Evolutionary conservation across 2,888 invertebrate species (phyloP).

Genomic region (Limnephilus auricula): DNA sequence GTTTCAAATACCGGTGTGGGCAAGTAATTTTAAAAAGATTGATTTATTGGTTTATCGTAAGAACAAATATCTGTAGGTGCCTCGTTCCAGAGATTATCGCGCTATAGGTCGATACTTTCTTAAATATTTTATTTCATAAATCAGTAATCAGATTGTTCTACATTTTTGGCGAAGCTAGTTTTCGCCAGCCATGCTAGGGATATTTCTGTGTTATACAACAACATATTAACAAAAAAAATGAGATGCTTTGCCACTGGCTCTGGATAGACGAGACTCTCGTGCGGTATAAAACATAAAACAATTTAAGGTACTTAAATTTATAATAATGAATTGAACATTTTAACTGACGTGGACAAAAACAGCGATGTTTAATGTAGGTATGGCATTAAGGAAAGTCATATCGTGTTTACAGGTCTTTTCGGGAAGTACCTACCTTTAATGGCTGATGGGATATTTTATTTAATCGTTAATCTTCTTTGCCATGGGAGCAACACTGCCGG

Average conservation of each 20-base stretch:
- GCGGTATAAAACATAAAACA: not conserved
- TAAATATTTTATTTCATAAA: too few species aligned
- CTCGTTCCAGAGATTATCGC: too few species aligned
- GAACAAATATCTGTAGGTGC: too few species aligned
- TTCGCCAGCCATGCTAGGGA: too few species aligned
- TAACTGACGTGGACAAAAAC: not conserved
- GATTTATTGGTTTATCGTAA: too few species aligned
- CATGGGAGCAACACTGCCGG: slow-evolving; percentile 16
- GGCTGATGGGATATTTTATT: not conserved
- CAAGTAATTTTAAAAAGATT: too few species aligned
- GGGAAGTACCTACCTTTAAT: not conserved
- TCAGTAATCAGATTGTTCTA: too few species aligned
- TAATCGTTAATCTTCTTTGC: slow-evolving; percentile 27
- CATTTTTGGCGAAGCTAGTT: too few species aligned
- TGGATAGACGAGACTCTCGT: not conserved
- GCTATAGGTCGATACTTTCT: not conserved
- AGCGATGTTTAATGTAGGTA: not conserved
- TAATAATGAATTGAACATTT: not conserved
- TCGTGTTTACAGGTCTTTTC: not conserved
- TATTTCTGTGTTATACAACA: not conserved
- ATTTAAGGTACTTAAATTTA: not conserved
- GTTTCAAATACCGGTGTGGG: too few species aligned
- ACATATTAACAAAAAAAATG: too few species aligned
- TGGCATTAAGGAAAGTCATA: not conserved
- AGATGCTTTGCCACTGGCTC: not conserved